Percentiles rank a stretch among this genome's conserved stretches.
phyloP scores from a whole-genome alignment of 2,113 vertebrate genomes.

The Myrmophylax atrothorax region DNA sequence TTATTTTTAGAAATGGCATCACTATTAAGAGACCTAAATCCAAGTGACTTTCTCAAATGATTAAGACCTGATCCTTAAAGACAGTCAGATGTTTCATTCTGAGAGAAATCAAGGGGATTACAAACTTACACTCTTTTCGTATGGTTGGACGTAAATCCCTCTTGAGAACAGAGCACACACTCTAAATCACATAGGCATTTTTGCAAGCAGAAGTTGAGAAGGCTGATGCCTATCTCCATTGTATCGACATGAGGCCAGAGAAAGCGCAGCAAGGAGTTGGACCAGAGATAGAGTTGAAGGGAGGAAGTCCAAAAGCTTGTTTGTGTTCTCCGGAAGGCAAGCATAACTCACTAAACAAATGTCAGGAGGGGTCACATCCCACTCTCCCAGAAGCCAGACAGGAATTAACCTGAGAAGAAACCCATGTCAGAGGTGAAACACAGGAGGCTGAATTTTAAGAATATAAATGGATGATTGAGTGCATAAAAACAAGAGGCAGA shows the following conservation, averaged over 20 bases:
- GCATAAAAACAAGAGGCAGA: fast-evolving
- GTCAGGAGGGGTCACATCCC: constrained; percentile 51
- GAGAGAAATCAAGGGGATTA: background rate
- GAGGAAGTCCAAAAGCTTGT: constrained; percentile 46
- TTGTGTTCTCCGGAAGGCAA: constrained; percentile 54
- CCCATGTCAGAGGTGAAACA: background rate
- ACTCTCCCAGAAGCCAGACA: background rate
- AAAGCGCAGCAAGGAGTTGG: background rate
- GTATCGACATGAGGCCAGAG: background rate
- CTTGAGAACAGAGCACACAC: background rate
- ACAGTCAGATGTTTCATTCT: background rate
- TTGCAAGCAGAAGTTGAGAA: background rate
- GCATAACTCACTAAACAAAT: constrained; percentile 64
- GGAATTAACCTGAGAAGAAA: constrained; percentile 37
- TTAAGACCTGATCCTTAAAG: background rate
- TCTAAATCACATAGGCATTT: background rate
- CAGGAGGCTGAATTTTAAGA: background rate
- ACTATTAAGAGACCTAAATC: background rate
- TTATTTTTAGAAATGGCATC: background rate
- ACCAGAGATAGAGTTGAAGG: background rate
- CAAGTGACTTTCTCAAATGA: background rate
- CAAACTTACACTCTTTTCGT: background rate
- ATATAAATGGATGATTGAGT: fast-evolving
- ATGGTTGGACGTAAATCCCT: background rate
- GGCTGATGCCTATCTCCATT: fast-evolving